phyloP scores from a whole-genome alignment of 2,113 vertebrate genomes.

The Percina caprodes region DNA sequence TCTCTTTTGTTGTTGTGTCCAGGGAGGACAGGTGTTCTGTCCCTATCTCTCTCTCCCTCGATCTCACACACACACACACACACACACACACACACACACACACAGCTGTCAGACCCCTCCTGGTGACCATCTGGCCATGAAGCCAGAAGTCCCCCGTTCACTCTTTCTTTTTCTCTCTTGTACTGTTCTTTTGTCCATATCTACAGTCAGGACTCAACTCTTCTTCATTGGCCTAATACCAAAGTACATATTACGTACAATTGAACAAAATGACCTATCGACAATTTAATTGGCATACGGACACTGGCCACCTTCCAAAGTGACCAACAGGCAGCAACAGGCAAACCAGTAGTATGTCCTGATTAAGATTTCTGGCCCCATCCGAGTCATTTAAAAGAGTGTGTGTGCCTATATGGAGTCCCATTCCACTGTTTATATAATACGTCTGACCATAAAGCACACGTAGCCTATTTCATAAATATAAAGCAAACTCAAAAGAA shows the following conservation, averaged over 20 bases:
- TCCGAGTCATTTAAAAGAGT: background rate
- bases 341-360: background rate
- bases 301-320: conserved; percentile 4
- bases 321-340: background rate
- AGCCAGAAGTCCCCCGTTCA: conserved; percentile 36
- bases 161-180: conserved; percentile 25
- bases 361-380: background rate
- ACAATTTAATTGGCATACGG: background rate
- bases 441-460: no score
- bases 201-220: background rate
- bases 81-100: conserved; percentile 27
- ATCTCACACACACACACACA: conserved; percentile 31
- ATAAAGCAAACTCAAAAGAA: no score
- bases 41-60: conserved; percentile 6
- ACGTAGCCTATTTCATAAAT: no score
- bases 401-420: background rate
- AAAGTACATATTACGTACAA: background rate
- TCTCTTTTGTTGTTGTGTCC: conserved; percentile 65
- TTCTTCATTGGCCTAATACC: background rate
- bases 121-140: conserved; percentile 77
- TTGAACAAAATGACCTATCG: background rate
- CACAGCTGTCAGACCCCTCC: conserved; percentile 75
- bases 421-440: no score
- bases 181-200: conserved; percentile 14
- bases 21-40: conserved; percentile 71